Evolutionary conservation across 2,888 invertebrate genomes (phyloP).

Genomic region (Caenorhabditis virilis): DNA sequence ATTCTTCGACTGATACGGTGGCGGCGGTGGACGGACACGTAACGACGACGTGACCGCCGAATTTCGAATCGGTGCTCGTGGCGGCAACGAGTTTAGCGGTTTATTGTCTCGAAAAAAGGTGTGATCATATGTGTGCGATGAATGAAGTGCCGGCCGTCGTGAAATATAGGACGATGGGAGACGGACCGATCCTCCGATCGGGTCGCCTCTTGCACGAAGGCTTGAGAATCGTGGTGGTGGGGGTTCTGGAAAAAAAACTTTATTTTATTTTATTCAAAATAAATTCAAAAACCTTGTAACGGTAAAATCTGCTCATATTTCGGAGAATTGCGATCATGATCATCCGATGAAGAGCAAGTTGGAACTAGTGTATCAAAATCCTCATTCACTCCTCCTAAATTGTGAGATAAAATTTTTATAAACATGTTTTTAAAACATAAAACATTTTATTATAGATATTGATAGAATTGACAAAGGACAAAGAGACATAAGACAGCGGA

Average conservation of each 20-base stretch:
- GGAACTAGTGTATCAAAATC: conserved; percentile 40
- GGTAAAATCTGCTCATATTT: neutral
- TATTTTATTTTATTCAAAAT: neutral
- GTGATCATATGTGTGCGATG: conserved; percentile 11
- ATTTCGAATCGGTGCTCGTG: conserved; percentile 48
- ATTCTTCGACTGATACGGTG: conserved; percentile 29
- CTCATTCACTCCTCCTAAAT: conserved; percentile 17
- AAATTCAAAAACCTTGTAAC: neutral
- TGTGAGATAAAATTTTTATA: too few species aligned
- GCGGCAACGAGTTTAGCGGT: conserved; percentile 36
- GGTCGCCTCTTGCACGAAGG: conserved; percentile 13
- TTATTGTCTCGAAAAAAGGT: conserved; percentile 12
- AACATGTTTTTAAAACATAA: too few species aligned
- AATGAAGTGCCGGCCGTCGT: conserved; percentile 11
- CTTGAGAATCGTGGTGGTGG: conserved; percentile 1
- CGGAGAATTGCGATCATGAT: conserved; percentile 42
- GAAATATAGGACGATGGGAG: conserved; percentile 5
- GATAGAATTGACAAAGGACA: conserved; percentile 8
- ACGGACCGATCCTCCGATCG: conserved; percentile 38
- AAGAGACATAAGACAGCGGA: neutral
- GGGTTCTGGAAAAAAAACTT: conserved; percentile 3
- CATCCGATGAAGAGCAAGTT: conserved; percentile 54
- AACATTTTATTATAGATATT: conserved; percentile 1
- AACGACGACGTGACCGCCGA: conserved; percentile 42
- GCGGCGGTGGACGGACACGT: conserved; percentile 43